Conservation (phyloP, 2,797 vertebrate genomes). For the Bucorvus abyssinicus region DNA sequence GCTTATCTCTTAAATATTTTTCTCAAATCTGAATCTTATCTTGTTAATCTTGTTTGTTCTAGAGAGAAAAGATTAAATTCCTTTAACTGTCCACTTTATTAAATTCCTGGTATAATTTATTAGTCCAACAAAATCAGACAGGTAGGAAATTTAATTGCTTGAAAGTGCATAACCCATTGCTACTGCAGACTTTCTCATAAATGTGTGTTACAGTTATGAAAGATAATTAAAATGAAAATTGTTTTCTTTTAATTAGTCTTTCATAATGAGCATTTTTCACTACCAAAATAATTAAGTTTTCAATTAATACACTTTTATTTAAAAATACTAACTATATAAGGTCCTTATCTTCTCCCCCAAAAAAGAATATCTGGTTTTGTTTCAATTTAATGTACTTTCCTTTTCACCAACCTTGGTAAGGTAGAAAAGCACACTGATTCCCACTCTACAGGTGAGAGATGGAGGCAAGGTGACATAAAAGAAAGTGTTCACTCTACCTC, state of each 20-base stretch:
- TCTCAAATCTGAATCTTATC: slow-evolving; percentile 66
- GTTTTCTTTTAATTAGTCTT: slow-evolving; percentile 64
- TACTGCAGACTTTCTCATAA: slow-evolving; percentile 58
- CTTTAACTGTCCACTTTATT: slow-evolving; percentile 77
- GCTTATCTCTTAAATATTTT: slow-evolving; percentile 71
- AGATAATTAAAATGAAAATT: slow-evolving; percentile 60
- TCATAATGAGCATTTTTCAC: slow-evolving; percentile 44
- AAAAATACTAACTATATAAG: not conserved
- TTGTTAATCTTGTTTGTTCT: slow-evolving; percentile 76
- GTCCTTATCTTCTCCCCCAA: not conserved
- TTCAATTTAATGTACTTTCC: not conserved
- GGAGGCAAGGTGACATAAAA: not conserved
- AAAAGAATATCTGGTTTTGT: not conserved
- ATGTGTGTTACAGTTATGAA: slow-evolving; percentile 27
- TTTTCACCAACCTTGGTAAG: not conserved
- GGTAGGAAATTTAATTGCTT: slow-evolving; percentile 75
- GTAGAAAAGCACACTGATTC: not conserved
- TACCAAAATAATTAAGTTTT: slow-evolving; percentile 54
- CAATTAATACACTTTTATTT: slow-evolving; percentile 25
- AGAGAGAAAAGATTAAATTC: slow-evolving; percentile 73
- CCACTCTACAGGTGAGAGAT: not conserved
- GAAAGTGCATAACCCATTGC: slow-evolving; percentile 63
- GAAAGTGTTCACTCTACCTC: not conserved
- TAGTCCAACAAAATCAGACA: slow-evolving; percentile 75
- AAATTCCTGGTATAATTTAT: slow-evolving; percentile 76